phyloP scores from a whole-genome alignment of 2,113 vertebrate species.

The Rhadina sibilatrix region DNA sequence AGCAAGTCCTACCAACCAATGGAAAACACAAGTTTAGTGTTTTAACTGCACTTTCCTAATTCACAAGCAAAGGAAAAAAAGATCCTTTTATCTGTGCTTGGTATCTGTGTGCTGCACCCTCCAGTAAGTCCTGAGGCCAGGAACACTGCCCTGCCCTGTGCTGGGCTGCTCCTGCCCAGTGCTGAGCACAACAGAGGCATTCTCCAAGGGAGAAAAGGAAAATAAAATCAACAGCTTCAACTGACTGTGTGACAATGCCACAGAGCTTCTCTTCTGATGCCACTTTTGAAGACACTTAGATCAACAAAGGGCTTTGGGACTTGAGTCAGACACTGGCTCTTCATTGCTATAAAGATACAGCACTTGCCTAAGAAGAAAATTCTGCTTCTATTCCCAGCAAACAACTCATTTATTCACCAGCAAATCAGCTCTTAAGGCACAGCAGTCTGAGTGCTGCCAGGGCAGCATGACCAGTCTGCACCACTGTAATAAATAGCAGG shows the following conservation, averaged over 20 bases:
- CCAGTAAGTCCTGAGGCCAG: not conserved
- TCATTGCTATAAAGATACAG: not conserved
- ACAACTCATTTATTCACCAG: not conserved
- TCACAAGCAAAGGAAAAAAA: not conserved
- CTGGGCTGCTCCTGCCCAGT: not conserved
- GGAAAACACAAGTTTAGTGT: not conserved
- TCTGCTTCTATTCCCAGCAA: not conserved
- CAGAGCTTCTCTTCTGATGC: not conserved
- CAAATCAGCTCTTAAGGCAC: not conserved
- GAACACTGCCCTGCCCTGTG: not conserved
- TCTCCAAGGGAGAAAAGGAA: not conserved
- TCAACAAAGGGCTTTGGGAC: not conserved
- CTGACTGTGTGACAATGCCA: not conserved
- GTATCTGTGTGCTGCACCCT: not conserved
- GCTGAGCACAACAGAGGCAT: not conserved
- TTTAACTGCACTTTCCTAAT: not conserved
- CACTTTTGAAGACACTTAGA: not conserved
- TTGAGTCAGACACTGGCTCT: not conserved
- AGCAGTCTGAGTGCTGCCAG: not conserved
- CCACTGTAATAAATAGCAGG: not conserved
- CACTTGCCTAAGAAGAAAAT: not conserved
- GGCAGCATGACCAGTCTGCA: not conserved
- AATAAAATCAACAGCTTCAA: not conserved
- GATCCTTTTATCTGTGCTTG: not conserved
- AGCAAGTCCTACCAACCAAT: not conserved